Evolutionary conservation across 1,140 invertebrate genomes (phyloP).

Genomic region (Lerema accius): DNA sequence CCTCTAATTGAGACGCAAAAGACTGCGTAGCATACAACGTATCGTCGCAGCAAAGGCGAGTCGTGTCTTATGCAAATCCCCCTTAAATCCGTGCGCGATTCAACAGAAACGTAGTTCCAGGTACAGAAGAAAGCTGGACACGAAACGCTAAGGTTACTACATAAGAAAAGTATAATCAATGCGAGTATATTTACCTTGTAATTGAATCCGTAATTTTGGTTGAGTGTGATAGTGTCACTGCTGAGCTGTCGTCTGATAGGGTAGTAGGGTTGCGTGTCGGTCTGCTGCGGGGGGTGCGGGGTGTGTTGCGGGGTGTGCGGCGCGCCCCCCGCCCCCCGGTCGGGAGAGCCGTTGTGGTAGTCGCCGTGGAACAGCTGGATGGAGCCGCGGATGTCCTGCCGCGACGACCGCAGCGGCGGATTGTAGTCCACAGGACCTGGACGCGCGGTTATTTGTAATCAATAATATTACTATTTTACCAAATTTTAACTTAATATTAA

Average conservation of each 20-base stretch:
- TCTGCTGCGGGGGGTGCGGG: slow-evolving; percentile 59
- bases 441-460: slow-evolving; percentile 1
- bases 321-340: too few species aligned
- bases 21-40: too few species aligned
- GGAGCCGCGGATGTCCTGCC: slow-evolving; percentile 89
- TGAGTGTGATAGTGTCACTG: slow-evolving; percentile 81
- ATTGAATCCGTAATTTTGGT: slow-evolving; percentile 83
- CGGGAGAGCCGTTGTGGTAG: slow-evolving; percentile 60
- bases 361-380: slow-evolving; percentile 87
- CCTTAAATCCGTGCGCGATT: too few species aligned
- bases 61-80: too few species aligned
- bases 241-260: slow-evolving; percentile 83
- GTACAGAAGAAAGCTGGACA: too few species aligned
- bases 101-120: too few species aligned
- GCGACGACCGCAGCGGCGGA: slow-evolving; percentile 86
- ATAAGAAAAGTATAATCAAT: too few species aligned
- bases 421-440: slow-evolving; percentile 77
- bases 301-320: too few species aligned
- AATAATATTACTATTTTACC: slow-evolving; percentile 29
- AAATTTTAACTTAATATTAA: too few species aligned
- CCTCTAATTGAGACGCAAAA: too few species aligned
- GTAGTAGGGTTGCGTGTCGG: slow-evolving; percentile 60
- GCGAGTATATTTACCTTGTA: slow-evolving; percentile 50
- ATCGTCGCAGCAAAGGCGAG: too few species aligned
- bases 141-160: too few species aligned